phyloP scores from a whole-genome alignment of 1,140 invertebrate species.

The Conus ventricosus region DNA sequence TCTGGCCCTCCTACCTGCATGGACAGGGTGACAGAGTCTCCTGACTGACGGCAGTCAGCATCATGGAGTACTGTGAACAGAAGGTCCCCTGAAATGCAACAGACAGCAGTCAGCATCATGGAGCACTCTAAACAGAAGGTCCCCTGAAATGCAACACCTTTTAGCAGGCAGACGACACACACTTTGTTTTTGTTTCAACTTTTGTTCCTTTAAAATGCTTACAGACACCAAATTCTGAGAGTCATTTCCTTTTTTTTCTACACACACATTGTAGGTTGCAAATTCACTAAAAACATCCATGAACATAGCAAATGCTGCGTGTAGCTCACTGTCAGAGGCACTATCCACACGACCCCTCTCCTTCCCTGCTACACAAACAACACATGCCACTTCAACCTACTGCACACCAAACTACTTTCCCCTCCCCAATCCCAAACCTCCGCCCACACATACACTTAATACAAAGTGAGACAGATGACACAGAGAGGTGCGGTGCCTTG shows the following conservation, averaged over 20 bases:
- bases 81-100: constrained; percentile 31
- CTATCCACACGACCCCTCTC: too few species aligned
- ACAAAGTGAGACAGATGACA: too few species aligned
- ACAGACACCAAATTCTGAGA: too few species aligned
- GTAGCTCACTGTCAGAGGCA: too few species aligned
- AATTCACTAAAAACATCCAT: not conserved
- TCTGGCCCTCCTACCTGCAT: constrained; percentile 48
- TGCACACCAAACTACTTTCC: too few species aligned
- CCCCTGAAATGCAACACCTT: constrained; percentile 6
- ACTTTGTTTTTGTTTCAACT: not conserved
- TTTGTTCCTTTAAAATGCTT: not conserved
- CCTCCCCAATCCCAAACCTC: too few species aligned
- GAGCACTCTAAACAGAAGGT: constrained; percentile 37
- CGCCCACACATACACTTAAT: too few species aligned
- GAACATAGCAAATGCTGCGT: not conserved
- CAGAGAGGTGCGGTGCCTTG: too few species aligned
- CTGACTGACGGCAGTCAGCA: not conserved
- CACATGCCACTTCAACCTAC: too few species aligned
- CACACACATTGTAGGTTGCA: not conserved
- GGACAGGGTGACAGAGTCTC: constrained; percentile 39
- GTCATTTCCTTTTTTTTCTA: not conserved
- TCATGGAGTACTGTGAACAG: constrained; percentile 32
- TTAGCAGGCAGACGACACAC: not conserved
- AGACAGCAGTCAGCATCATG: not conserved
- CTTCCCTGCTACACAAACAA: too few species aligned